Evolutionary conservation across 1,140 invertebrate genomes (phyloP).

Genomic region (Drosophila dunni): DNA sequence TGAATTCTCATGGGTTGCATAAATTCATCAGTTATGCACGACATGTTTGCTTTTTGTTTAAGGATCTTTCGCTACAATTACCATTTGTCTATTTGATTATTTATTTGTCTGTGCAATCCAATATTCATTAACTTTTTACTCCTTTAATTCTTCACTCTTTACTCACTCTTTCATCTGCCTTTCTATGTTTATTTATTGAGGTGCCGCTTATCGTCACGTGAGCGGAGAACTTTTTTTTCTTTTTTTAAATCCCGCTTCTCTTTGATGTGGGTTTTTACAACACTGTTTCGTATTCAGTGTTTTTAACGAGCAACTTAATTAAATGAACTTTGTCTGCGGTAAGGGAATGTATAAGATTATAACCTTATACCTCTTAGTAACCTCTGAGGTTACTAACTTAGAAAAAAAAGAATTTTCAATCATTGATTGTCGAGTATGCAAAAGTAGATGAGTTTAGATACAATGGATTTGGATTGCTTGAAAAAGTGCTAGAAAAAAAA

Average conservation of each 20-base stretch:
- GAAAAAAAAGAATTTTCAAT: too few relatives aligned
- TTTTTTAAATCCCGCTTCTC: constrained; percentile 10
- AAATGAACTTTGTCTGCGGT: constrained; percentile 9
- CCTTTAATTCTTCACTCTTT: constrained; percentile 24
- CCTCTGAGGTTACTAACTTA: too few relatives aligned
- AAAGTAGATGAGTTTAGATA: too few relatives aligned
- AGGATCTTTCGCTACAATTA: constrained; percentile 60
- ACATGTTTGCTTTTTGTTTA: constrained; percentile 67
- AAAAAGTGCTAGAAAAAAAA: too few relatives aligned
- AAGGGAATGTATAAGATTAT: background rate
- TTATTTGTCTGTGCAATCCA: constrained; percentile 9
- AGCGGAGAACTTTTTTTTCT: constrained; percentile 1
- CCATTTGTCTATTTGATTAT: constrained; percentile 23
- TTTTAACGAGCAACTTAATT: constrained; percentile 37
- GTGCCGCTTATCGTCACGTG: constrained; percentile 60
- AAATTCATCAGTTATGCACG: constrained; percentile 74
- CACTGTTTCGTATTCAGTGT: background rate
- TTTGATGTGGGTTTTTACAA: constrained; percentile 45
- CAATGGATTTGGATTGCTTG: too few relatives aligned
- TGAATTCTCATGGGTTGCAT: background rate
- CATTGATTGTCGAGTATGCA: too few relatives aligned
- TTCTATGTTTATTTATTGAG: constrained; percentile 68
- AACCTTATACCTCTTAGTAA: too few relatives aligned
- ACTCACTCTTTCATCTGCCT: constrained; percentile 9
- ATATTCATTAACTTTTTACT: background rate